Conservation (phyloP, 2,113 vertebrate genomes). For the Cichladusa arquata region DNA sequence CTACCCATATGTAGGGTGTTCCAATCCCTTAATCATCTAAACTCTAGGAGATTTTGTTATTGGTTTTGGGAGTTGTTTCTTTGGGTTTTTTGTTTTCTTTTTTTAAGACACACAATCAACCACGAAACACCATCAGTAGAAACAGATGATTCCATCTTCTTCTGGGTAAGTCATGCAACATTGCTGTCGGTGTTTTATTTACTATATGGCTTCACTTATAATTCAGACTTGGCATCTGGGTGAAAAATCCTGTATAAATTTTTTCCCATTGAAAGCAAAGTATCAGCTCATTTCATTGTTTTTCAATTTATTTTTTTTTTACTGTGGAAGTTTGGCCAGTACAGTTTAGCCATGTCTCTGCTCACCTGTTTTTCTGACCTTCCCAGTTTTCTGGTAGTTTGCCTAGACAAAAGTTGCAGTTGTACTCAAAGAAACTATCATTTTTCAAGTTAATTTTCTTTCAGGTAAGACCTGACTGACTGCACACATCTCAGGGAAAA, state of each 20-base stretch:
- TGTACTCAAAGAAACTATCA: not conserved
- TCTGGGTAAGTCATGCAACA: not conserved
- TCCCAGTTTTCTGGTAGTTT: not conserved
- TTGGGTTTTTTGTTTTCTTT: not conserved
- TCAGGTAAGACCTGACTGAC: not conserved
- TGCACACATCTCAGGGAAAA: not conserved
- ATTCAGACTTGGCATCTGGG: not conserved
- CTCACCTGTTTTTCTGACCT: not conserved
- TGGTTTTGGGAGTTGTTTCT: not conserved
- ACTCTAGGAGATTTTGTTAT: not conserved
- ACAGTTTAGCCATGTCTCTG: not conserved
- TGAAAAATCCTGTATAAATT: not conserved
- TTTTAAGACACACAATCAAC: not conserved
- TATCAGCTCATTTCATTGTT: fast-evolving
- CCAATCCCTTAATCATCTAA: not conserved
- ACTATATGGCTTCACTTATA: not conserved
- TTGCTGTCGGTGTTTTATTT: not conserved
- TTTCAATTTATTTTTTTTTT: too few relatives aligned
- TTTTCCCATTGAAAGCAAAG: not conserved
- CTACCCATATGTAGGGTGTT: not conserved
- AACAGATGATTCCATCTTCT: not conserved
- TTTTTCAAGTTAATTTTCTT: not conserved
- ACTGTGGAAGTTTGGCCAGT: not conserved
- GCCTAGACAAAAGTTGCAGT: not conserved
- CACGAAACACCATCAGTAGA: not conserved